Base-by-base conservation (phyloP, 1,140 invertebrate genomes). In the Leucophenga varia region DNA sequence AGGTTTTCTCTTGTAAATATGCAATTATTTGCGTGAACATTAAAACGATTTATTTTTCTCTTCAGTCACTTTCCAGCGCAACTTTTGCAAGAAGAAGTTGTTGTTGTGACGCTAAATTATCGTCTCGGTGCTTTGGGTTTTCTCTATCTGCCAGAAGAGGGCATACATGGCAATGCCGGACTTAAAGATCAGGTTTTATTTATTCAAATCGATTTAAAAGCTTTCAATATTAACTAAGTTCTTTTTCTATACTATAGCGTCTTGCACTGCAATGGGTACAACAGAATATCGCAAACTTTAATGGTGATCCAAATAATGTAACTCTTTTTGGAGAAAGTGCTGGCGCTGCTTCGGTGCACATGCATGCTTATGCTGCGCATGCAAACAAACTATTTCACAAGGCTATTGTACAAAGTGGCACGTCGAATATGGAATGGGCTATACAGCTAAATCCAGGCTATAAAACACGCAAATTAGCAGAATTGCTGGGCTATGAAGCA, bases 101-200 rank as follows among this genome's bases (percentile, higher is more conserved):
- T 86, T 38, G 65, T 86, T 20, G 82, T 86, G 1, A 86, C 83
- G 0, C 60, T 86, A 6, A 86, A 85, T 52, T 86, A 86, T 60
- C 77, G 85, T 31, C 60, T 80, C 8, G 84, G 83, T 54, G 78
- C 81, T 1, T 61, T 86, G 12, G 83, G 82, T 1, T 80, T 80
- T 43, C 64, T 80, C 1, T 76, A 75, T 52, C 54, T 80, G 3
- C 77, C 79, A 17, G 78, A 61, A 14, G 76, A 77, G 30, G 77
- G 79, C 31, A 77, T 79, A 1, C 77, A 79, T 2, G 84, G 84
- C 3, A 85, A 85, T 63, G 77, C 78, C 18, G 84, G 83, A 0
- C 52, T 86, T 13, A 81, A 79, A 61, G 83, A 84, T 54, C 84
- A 81, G 55, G 49, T 79, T 6, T 10, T 25, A 25, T 6, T 25